Evolutionary conservation across 1,140 invertebrate genomes (phyloP), one percentile per base, ranked within the genome.

Genomic region (Helicorthomorpha holstii): DNA sequence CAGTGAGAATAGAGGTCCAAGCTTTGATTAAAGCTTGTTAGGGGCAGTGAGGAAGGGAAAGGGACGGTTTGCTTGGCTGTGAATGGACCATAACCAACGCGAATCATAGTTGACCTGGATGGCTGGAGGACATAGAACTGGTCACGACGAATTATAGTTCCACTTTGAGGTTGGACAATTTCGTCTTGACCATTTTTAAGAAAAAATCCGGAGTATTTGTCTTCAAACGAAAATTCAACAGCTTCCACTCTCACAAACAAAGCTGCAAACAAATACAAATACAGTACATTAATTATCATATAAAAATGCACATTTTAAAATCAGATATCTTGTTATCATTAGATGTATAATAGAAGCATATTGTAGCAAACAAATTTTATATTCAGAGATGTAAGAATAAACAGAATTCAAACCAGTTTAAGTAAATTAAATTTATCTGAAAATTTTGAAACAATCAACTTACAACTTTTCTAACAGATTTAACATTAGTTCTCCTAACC

Each of bases 41-140:
- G n/a, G 49, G 34, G 83, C 14, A 88, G 82, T 52, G 86, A 77
- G 60, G 85, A 85, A n/a, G 84, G 72, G 0, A 85, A 83, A n/a
- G 86, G 86, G 16, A 92, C 85, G 1, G 85, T 91, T 67, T 92
- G 86, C 61, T 90, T 90, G 26, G 86, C 90, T 55, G 84, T 87
- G 68, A 92, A 92, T 1, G 88, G 88, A 2, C 89, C 89, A 60
- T 91, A 92, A 3, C 82, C 86, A 7, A 87, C 86, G 16, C 85
- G 71, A 2, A 93, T 81, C 0, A 85, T 87, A 1, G 85, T 83
- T 3, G 87, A 83, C 54, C 85, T 78, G 25, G 82, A 83, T 27
- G 83, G 85, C 63, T 90, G 84, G 58, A 91, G 79, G 2, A 91
- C 83, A 4, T 85, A 88, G 63, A 93, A 91, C 41, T 83, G 78